Evolutionary conservation across 2,113 vertebrate species (phyloP).

Genomic region (Cyanistes caeruleus): DNA sequence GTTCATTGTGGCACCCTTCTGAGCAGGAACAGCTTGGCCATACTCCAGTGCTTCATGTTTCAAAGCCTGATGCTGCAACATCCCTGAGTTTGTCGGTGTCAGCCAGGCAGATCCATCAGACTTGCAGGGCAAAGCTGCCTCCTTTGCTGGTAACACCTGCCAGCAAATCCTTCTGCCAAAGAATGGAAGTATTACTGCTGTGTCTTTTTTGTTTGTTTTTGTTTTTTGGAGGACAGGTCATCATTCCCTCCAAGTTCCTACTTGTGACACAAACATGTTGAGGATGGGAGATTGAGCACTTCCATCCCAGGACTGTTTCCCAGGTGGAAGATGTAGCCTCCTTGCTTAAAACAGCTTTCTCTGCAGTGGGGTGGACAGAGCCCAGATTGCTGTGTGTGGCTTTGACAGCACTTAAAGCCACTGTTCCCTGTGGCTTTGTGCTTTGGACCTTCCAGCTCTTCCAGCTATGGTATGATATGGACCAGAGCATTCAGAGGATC

Average conservation of each 20-base stretch:
- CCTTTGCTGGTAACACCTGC: background rate
- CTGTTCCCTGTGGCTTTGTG: background rate
- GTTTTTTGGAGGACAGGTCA: background rate
- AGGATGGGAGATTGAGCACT: background rate
- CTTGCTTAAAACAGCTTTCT: background rate
- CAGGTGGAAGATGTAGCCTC: background rate
- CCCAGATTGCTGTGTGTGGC: background rate
- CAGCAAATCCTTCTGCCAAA: background rate
- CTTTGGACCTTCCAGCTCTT: background rate
- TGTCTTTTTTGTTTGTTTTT: no score
- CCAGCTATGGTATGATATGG: background rate
- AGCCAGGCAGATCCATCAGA: background rate
- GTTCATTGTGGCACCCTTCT: background rate
- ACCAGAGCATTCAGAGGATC: background rate
- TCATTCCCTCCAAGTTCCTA: background rate
- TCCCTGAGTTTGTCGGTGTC: accelerated
- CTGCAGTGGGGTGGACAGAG: background rate
- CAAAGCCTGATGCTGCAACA: background rate
- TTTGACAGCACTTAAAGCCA: background rate
- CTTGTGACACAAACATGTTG: background rate
- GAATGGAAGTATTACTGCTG: background rate
- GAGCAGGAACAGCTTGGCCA: background rate
- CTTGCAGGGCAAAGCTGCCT: background rate
- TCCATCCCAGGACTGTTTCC: background rate
- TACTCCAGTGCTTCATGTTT: background rate